phyloP scores from a whole-genome alignment of 2,113 vertebrate genomes.

The Leptobrachium ailaonicum region DNA sequence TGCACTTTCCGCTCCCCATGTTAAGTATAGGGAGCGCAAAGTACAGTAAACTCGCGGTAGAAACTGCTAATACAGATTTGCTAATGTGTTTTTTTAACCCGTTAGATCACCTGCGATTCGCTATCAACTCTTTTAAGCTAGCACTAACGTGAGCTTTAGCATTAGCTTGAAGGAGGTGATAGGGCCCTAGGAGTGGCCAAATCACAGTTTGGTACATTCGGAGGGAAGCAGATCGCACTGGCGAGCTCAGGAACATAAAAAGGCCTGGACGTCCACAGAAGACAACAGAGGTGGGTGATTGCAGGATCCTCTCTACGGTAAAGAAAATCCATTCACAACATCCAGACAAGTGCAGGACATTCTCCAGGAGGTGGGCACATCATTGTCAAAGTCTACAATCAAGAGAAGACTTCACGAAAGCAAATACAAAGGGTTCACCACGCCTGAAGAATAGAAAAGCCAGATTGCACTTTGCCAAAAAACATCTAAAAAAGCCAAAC shows the following conservation, averaged over 20 bases:
- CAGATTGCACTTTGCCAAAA: background rate
- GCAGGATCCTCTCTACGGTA: background rate
- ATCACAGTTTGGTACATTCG: background rate
- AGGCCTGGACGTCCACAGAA: slow-evolving; percentile 18
- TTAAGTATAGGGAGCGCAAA: too few species aligned
- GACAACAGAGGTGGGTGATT: background rate
- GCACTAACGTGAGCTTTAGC: too few species aligned
- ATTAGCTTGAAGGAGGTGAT: too few species aligned
- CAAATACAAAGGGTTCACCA: background rate
- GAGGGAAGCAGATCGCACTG: background rate
- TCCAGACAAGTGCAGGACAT: background rate
- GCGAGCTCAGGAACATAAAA: background rate
- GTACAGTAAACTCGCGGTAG: too few species aligned
- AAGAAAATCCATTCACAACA: slow-evolving; percentile 2
- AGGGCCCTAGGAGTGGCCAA: too few species aligned
- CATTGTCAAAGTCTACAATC: background rate
- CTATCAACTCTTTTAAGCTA: too few species aligned
- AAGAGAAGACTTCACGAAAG: background rate
- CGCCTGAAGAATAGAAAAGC: background rate
- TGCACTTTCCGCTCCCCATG: too few species aligned
- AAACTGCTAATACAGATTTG: too few species aligned
- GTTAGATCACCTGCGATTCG: too few species aligned
- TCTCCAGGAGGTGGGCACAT: background rate
- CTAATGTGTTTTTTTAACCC: too few species aligned
- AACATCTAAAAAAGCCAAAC: background rate